Base-by-base conservation (phyloP, 2,113 vertebrate genomes). In the Pseudopodoces humilis region DNA sequence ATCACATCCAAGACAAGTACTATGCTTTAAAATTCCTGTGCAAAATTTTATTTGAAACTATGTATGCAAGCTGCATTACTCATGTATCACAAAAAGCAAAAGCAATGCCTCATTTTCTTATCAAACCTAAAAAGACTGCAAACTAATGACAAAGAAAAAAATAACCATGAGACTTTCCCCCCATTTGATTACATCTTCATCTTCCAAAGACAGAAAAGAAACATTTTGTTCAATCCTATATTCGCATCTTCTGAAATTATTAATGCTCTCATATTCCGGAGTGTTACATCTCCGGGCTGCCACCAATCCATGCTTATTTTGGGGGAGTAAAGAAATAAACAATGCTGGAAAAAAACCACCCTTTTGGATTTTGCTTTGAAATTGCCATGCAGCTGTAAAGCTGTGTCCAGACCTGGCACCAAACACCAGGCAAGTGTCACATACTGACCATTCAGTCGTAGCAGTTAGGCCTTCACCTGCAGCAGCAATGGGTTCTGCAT, bases 401-500 rank as follows among this genome's bases (percentile, higher is more conserved):
- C 44, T 60, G 33, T 15, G 44, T 75, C 43, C 39, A 52, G 43
- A 63, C 13, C 56, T 4, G 9, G 27, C 31, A 31, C 13, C 60
- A 19, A 59, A 13, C 39, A 27, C 33, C 39, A 30, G 20, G 24
- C 17, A 10, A 68, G 46, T 17, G 41, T 19, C 43, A 31, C 33
- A 21, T 2, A 21, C 27, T 25, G 62, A 46, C 33, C 50, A 23
- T n/a, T 58, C 43, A 17, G 37, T 8, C 25, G 1, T 0, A 25
- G 49, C 53, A 22, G 15, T 11, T 4, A 52, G 74, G 78, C 82
- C 67, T 56, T 12, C 58, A 22, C 28, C 62, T 58, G 14, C 68
- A 49, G 18, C 16, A 50, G 64, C 81, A 43, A 35, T 0, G 2
- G n/a, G 41, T 11, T 74, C 71, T 5, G 3, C 0, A 7, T 4